phyloP scores from a whole-genome alignment of 2,113 vertebrate species.

The Labeo rohita region DNA sequence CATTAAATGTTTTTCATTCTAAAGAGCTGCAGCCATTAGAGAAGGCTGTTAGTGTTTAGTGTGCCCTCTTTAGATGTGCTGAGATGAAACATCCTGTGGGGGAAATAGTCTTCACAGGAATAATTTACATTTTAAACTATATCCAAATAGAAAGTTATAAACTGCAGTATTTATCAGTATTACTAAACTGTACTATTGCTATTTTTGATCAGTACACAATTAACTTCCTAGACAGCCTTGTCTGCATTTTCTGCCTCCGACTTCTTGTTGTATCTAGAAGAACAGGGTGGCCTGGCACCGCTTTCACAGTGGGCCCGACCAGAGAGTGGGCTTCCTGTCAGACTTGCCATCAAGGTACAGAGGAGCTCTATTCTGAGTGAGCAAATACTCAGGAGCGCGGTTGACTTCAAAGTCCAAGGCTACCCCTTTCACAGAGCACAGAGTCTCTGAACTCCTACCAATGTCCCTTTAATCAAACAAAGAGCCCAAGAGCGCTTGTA shows the following conservation, averaged over 20 bases:
- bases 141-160: neutral
- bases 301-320: neutral
- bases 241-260: neutral
- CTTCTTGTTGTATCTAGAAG: conserved; percentile 15
- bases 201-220: neutral
- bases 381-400: neutral
- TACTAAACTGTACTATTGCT: too few relatives aligned
- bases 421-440: conserved; percentile 41
- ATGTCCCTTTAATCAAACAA: conserved; percentile 51
- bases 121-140: neutral
- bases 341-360: conserved; percentile 44
- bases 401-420: conserved; percentile 53
- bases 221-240: neutral
- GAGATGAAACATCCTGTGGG: neutral
- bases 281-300: conserved; percentile 22
- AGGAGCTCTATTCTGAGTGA: conserved; percentile 35
- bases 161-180: neutral
- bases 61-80: neutral
- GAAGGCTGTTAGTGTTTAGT: neutral
- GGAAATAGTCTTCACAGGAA: neutral
- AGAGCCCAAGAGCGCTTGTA: conserved; percentile 13
- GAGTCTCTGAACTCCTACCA: conserved; percentile 51
- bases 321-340: conserved; percentile 47
- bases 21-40: neutral
- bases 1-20: neutral